These are phyloP conservation scores for Liolophura sinensis DNA, from an alignment of 1,140 invertebrate species.

Conservation along the genomic window DNA sequence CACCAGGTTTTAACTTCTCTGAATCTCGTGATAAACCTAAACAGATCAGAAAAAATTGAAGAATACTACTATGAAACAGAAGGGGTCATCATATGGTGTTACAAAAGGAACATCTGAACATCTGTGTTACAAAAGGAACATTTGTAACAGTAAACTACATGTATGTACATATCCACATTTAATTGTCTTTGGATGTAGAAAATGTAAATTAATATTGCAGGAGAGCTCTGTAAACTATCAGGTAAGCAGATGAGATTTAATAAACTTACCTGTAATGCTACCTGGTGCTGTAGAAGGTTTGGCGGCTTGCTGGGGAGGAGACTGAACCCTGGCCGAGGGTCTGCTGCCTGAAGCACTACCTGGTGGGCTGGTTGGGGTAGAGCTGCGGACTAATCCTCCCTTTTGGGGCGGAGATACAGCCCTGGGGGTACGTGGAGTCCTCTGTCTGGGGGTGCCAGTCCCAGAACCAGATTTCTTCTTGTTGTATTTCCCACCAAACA, in stretches of 20 bases:
- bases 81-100: no score
- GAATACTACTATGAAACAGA: no score
- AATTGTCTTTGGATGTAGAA: no score
- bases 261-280: slow-evolving; percentile 40
- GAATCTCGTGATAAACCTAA: slow-evolving; percentile 29
- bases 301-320: slow-evolving; percentile 1
- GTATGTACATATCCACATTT: no score
- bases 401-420: slow-evolving; percentile 28
- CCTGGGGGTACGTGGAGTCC: slow-evolving; percentile 29
- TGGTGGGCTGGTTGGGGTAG: slow-evolving; percentile 16
- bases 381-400: slow-evolving; percentile 5
- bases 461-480: slow-evolving; percentile 16
- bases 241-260: no score
- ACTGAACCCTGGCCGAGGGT: slow-evolving; percentile 20
- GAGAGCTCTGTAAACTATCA: no score
- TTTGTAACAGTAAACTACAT: no score
- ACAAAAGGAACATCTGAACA: no score
- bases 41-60: no score
- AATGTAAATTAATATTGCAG: no score
- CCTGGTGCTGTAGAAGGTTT: slow-evolving; percentile 47
- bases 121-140: no score
- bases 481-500: slow-evolving; percentile 38
- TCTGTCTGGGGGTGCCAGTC: slow-evolving; percentile 33
- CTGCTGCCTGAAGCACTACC: slow-evolving; percentile 17
- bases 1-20: slow-evolving; percentile 35